phyloP scores from a whole-genome alignment of 2,797 vertebrate species.

The Rhinoraja longicauda region DNA sequence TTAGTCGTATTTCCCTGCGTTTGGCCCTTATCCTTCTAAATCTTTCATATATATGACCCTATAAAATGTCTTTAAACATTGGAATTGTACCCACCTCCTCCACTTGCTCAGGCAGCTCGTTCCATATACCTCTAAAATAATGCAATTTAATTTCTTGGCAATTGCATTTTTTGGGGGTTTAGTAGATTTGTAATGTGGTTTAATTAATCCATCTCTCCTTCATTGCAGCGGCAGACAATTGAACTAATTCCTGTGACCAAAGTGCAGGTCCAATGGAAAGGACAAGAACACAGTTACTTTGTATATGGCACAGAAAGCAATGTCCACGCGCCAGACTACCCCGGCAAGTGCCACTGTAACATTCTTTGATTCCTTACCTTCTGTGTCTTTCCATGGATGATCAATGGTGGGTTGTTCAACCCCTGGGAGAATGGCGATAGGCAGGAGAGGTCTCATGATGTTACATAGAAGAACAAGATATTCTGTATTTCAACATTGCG shows the following conservation, averaged over 20 bases:
- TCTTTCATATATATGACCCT: too few relatives aligned
- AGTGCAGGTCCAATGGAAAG: conserved; percentile 20
- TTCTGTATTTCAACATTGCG: neutral
- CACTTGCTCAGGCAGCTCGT: too few relatives aligned
- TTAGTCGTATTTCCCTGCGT: too few relatives aligned
- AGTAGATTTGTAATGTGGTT: neutral
- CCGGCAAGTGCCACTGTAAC: conserved; percentile 10
- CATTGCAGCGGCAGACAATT: conserved; percentile 15
- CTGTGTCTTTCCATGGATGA: neutral
- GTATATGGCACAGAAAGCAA: conserved; percentile 22
- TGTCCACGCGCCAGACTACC: conserved; percentile 24
- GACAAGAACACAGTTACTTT: conserved; percentile 18
- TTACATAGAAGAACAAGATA: neutral
- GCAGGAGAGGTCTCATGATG: too few relatives aligned
- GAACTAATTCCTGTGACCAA: conserved; percentile 31
- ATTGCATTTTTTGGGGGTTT: neutral
- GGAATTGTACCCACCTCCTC: too few relatives aligned
- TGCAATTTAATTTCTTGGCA: too few relatives aligned
- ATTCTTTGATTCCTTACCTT: neutral
- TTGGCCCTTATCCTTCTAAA: too few relatives aligned
- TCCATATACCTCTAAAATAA: too few relatives aligned
- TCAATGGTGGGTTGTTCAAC: neutral
- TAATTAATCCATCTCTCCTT: neutral
- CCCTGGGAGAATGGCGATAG: too few relatives aligned
- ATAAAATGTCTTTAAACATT: too few relatives aligned